Evolutionary conservation across 2,113 vertebrate genomes (phyloP), one percentile per base, ranked within the genome.

Genomic region (Tinamus guttatus): DNA sequence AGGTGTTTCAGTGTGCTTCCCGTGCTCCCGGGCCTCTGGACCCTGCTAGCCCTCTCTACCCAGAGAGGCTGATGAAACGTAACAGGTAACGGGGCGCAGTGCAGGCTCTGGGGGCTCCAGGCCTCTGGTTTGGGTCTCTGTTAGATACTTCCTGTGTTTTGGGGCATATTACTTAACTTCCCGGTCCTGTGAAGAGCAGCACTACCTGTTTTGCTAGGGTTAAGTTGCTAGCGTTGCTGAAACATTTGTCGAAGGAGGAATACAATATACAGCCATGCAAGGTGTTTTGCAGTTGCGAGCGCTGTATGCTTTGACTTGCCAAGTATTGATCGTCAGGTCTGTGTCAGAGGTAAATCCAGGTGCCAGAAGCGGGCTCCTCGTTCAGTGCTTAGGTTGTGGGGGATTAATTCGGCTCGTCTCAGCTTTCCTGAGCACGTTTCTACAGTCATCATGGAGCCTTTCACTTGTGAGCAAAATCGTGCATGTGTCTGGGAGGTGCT

Each of bases 91-190:
- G 1, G 90, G 49, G 68, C 68, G 7, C 41, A 0, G 28, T n/a
- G 88, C 14, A 9, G 89, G 65, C 21, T 2, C 1, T 0, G 81
- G 20, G 77, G 58, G 2, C 41, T 71, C 22, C 59, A 2, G 94
- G 87, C 79, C 79, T 59, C 58, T 17, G 68, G 4, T 24, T 5
- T 5, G 28, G 56, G 40, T 7, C 27, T 85, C 30, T 43, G 62
- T 34, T 10, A 24, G 60, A 75, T 13, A n/a, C 85, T 92, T 93
- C 83, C 88, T 93, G 93, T 81, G 83, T 90, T 83, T 69, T 4
- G 79, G 92, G 90, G 78, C 47, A 84, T 11, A 2, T 92, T 92
- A 38, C 89, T 96, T 80, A 80, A 69, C 81, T 96, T 89, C 91
- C 84, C 89, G 51, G 14, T 56, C 81, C 74, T 45, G 21, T 34